Percentiles rank a stretch among this genome's conserved stretches.
Evolutionary conservation across 1,140 invertebrate genomes (phyloP).

Genomic region (Drosophila kanapiae): DNA sequence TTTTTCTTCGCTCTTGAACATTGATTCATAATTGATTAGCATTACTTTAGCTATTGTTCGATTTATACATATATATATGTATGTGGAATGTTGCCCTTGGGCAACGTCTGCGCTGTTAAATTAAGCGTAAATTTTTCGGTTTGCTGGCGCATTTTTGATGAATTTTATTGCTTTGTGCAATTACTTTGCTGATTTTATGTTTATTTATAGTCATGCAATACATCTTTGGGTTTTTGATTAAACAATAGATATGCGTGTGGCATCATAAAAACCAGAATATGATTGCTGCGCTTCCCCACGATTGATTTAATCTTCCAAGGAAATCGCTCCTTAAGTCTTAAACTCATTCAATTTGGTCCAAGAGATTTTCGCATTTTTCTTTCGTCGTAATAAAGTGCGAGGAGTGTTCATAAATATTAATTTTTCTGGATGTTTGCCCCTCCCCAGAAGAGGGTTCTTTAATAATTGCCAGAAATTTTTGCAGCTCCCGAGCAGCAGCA

Average conservation of each 20-base stretch:
- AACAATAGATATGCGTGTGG: constrained; percentile 44
- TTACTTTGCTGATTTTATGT: constrained; percentile 65
- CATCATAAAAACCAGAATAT: constrained; percentile 9
- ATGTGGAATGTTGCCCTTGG: constrained; percentile 31
- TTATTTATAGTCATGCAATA: constrained; percentile 50
- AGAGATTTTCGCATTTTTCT: constrained; percentile 6
- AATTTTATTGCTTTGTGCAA: constrained; percentile 72
- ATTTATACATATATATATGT: constrained; percentile 32
- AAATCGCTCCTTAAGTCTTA: background rate
- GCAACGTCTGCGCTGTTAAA: constrained; percentile 65
- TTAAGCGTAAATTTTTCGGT: constrained; percentile 75
- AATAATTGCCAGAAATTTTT: constrained; percentile 48
- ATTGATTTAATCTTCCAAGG: background rate
- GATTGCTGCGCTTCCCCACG: constrained; percentile 1
- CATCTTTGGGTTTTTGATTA: constrained; percentile 36
- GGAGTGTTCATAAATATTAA: constrained; percentile 28
- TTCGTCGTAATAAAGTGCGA: background rate
- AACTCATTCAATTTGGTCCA: constrained; percentile 12
- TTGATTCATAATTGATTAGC: constrained; percentile 84
- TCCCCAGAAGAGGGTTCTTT: constrained; percentile 36
- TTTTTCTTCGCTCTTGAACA: constrained; percentile 55
- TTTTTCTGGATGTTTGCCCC: constrained; percentile 6
- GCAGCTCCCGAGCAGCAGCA: constrained; percentile 17
- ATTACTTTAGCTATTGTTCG: constrained; percentile 82
- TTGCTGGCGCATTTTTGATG: constrained; percentile 68